Base-by-base conservation (phyloP, 2,797 vertebrate species). In the Serranus cabrilla region DNA sequence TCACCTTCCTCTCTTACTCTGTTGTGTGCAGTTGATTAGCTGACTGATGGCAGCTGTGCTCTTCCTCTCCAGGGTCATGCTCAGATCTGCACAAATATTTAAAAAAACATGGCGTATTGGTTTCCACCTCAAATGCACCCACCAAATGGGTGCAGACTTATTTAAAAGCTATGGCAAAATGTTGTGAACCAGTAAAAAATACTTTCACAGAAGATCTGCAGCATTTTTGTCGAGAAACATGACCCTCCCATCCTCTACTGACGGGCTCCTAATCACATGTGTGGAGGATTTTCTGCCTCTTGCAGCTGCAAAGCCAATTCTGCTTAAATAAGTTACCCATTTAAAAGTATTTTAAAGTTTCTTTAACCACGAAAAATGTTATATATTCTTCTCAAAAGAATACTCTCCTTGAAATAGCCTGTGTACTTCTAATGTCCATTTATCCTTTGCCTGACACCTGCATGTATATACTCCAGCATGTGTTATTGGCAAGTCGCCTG, bases 401-500 rank as follows among this genome's bases (percentile, higher is more conserved):
- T 17, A 34, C 47, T 31, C 17, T 3, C 16, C 4, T 21, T 56
- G 8, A 27, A 43, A 14, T 43, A 18, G 17, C 59, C 23, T 23
- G 12, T n/a, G 61, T 62, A 4, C 16, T 40, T 64, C 6, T 7
- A 7, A 27, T 71, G 46, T 72, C 60, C 45, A 66, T 54, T 42
- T 66, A 61, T 72, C 47, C 16, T 1, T 69, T 54, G 9, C 47
- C 39, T 58, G 65, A 54, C 66, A 78, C 65, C 20, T 61, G 57
- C 1, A 11, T 68, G 31, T 45, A 45, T 45, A 45, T 27, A 2
- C 1, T 31, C 37, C 65, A 71, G 52, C 39, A 47, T 66, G 59
- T 54, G 63, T 52, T 70, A 58, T 20, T 80, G 73, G 63, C 73
- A 80, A 21, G 45, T 46, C 42, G 52, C 60, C 76, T 84, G 61